Base-by-base conservation (phyloP, 2,113 vertebrate genomes). In the Tapirus terrestris region DNA sequence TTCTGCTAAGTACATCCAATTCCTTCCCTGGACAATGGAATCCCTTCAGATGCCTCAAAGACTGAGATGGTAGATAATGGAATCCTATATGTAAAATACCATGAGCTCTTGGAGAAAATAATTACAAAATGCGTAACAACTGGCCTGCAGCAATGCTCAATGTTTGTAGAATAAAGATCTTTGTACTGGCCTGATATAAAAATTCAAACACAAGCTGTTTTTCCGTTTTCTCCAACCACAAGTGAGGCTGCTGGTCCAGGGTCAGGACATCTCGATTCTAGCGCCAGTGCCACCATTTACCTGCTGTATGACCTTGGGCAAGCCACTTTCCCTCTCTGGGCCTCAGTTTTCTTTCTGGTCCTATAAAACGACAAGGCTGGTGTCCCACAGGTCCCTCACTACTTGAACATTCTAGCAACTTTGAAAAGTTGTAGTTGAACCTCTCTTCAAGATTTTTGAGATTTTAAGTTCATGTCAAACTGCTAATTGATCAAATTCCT, bases 391-490 rank as follows among this genome's bases (percentile, higher is more conserved):
- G 33, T 39, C 29, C 5, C 58, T 76, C 36, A n/a, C 16, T 39
- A 14, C 13, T 39, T 5, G 20, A 53, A 82, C 39, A 79, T 58
- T 76, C 43, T 33, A 77, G 51, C 33, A 61, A 53, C 33, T 89
- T 53, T 75, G 23, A 58, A 84, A 67, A 80, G 87, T 51, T 36
- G 65, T 67, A 0, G 39, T 67, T 91, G 61, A 48, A 77, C 86
- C 82, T 81, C 45, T 11, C 87, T 89, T 82, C 48, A 45, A 85
- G 63, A 27, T 83, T 85, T 95, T 43, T 93, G 94, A 98, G 63
- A 70, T 84, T 90, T 96, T 20, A 96, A 92, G 68, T 53, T 91
- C 67, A 60, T 65, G 33, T 86, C 89, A 94, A 79, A 79, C 61
- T 56, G 29, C 56, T 39, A 25, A n/a, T 76, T 77, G 53, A 87